Conservation (phyloP, 2,113 vertebrate species). For the Lates calcarifer region DNA sequence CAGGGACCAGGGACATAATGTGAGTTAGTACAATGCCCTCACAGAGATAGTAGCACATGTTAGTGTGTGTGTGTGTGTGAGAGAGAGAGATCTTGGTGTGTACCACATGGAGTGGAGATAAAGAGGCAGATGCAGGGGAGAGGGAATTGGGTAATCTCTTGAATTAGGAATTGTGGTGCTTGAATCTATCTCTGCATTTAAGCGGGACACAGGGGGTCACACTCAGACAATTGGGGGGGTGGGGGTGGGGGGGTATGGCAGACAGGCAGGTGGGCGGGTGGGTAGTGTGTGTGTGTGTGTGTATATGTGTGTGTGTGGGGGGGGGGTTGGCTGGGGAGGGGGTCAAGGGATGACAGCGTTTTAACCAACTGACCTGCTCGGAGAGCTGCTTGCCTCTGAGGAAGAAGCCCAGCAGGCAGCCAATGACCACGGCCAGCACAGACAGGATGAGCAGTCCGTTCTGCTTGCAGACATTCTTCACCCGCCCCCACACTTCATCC, state of each 20-base stretch:
- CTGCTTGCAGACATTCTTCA: constrained; percentile 93
- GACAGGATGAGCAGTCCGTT: constrained; percentile 98
- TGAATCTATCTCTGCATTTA: constrained; percentile 21
- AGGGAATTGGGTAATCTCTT: constrained; percentile 24
- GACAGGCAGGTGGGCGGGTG: not conserved
- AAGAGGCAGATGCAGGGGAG: not conserved
- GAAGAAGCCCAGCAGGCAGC: constrained; percentile 97
- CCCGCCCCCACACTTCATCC: constrained; percentile 88
- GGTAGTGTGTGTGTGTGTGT: not conserved
- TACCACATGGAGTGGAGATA: not conserved
- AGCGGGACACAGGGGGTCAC: not conserved
- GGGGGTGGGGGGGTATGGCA: not conserved
- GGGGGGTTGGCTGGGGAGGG: no score
- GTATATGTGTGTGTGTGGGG: not conserved
- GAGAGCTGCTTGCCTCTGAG: constrained; percentile 93
- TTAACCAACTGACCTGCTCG: constrained; percentile 90
- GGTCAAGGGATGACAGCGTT: not conserved
- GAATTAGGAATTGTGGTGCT: not conserved
- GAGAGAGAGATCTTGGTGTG: constrained; percentile 4
- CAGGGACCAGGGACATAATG: no score
- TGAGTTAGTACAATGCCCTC: not conserved
- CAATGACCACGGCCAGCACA: constrained; percentile 94
- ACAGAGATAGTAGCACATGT: not conserved
- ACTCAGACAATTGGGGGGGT: not conserved
- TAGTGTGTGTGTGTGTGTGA: constrained; percentile 2